Percentiles rank a stretch among this genome's conserved stretches.
Conservation (phyloP, 2,113 vertebrate genomes). For the Macquaria australasica region DNA sequence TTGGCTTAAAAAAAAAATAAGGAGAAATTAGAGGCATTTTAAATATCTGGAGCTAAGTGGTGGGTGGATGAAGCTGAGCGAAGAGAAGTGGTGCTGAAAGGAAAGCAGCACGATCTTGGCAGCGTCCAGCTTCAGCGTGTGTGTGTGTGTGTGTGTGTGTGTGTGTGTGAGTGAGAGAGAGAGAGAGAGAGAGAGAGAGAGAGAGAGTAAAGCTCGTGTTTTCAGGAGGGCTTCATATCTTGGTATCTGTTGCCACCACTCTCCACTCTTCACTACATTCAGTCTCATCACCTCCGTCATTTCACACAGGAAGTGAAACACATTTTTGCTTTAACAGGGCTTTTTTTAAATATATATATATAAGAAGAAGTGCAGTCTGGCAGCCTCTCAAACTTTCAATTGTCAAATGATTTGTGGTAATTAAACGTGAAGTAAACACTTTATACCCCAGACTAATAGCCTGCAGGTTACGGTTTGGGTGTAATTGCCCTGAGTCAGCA, state of each 20-base stretch:
- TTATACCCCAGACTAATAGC: conserved; percentile 41
- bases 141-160: conserved; percentile 40
- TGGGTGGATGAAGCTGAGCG: conserved; percentile 38
- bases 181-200: conserved; percentile 13
- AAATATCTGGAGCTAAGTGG: conserved; percentile 37
- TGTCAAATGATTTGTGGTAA: conserved; percentile 53
- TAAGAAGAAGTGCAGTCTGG: conserved; percentile 23
- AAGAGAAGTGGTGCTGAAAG: conserved; percentile 78
- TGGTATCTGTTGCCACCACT: conserved; percentile 52
- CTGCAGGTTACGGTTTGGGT: conserved; percentile 34
- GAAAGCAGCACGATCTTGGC: conserved; percentile 78
- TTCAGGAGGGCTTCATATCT: conserved; percentile 57
- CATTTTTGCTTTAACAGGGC: background rate
- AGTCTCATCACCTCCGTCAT: conserved; percentile 40
- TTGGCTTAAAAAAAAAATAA: background rate
- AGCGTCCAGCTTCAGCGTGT: conserved; percentile 18
- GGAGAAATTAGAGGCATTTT: background rate
- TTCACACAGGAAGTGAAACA: conserved; percentile 33
- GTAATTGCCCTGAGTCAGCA: conserved; percentile 62
- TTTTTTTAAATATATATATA: background rate
- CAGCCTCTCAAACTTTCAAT: conserved; percentile 23
- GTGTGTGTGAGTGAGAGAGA: conserved; percentile 4
- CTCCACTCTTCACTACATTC: conserved; percentile 44
- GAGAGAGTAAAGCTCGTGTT: conserved; percentile 32
- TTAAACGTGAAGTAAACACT: conserved; percentile 60